Percentiles rank a stretch among this genome's conserved stretches.
phyloP scores from a whole-genome alignment of 2,888 invertebrate genomes.

The Drosophila macrospina region DNA sequence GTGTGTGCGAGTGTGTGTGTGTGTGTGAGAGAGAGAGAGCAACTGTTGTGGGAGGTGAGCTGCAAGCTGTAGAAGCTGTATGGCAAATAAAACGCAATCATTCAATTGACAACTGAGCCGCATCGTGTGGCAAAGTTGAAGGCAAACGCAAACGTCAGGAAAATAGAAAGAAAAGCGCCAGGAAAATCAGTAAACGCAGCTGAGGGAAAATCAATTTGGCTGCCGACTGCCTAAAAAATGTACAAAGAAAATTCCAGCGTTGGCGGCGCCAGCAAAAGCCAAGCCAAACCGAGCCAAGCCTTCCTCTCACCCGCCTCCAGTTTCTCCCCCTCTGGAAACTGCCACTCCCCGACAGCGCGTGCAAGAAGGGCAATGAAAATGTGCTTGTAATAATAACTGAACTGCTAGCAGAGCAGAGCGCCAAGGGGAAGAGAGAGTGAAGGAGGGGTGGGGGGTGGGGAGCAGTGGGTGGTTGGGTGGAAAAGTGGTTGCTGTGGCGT shows the following conservation, averaged over 20 bases:
- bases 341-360: neutral
- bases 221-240: constrained; percentile 43
- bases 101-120: constrained; percentile 78
- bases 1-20: too few relatives aligned
- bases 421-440: neutral
- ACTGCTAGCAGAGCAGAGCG: constrained; percentile 13
- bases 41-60: too few relatives aligned
- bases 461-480: constrained; percentile 1
- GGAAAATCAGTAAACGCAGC: constrained; percentile 41
- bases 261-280: constrained; percentile 66
- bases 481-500: constrained; percentile 45
- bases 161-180: neutral
- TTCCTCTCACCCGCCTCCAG: too few relatives aligned
- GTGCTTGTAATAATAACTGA: constrained; percentile 78
- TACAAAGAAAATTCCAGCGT: constrained; percentile 59
- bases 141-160: constrained; percentile 14
- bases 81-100: constrained; percentile 80
- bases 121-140: constrained; percentile 42
- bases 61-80: constrained; percentile 55
- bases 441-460: too few relatives aligned
- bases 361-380: constrained; percentile 72
- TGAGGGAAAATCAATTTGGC: constrained; percentile 71
- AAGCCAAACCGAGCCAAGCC: neutral
- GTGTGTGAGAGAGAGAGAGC: too few relatives aligned
- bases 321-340: neutral